Conservation (phyloP, 1,140 invertebrate genomes). For the Drosophila jambulina region DNA sequence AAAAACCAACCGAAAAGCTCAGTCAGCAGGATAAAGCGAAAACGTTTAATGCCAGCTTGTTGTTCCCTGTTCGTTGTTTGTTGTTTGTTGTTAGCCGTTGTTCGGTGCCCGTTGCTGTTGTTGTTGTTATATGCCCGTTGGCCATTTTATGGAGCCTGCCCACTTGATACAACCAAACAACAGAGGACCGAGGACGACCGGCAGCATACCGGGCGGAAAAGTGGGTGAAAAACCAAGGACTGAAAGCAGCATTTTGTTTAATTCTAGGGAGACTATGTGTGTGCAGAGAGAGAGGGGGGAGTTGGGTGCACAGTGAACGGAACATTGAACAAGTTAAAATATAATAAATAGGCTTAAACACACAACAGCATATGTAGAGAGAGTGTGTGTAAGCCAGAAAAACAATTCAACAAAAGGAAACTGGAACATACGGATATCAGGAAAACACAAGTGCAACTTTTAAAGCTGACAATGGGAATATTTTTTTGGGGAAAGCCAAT, state of each 20-base stretch:
- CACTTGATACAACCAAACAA: conserved; percentile 59
- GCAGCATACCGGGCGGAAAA: conserved; percentile 6
- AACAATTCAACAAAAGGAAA: neutral
- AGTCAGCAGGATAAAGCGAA: conserved; percentile 76
- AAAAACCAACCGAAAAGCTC: conserved; percentile 43
- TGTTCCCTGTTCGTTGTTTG: conserved; percentile 18
- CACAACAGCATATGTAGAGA: conserved; percentile 12
- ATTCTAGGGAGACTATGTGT: conserved; percentile 5
- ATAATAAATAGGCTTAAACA: conserved; percentile 69
- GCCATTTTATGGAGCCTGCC: conserved; percentile 41
- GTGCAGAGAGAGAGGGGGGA: neutral
- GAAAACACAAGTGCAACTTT: conserved; percentile 2
- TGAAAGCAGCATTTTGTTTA: conserved; percentile 28
- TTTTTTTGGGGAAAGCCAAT: neutral
- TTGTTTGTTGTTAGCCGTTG: conserved; percentile 36
- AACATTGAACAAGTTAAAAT: conserved; percentile 80
- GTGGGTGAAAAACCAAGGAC: neutral
- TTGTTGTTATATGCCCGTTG: conserved; percentile 23
- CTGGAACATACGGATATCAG: conserved; percentile 1
- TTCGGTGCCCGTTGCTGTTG: conserved; percentile 7
- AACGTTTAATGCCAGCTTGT: conserved; percentile 62
- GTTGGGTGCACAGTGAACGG: conserved; percentile 49
- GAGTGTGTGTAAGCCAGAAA: neutral
- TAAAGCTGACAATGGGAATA: neutral
- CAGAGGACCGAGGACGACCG: neutral